These are phyloP conservation scores for Gymnothorax reevesii DNA, from an alignment of 2,797 vertebrate species.

Conservation along the genomic window DNA sequence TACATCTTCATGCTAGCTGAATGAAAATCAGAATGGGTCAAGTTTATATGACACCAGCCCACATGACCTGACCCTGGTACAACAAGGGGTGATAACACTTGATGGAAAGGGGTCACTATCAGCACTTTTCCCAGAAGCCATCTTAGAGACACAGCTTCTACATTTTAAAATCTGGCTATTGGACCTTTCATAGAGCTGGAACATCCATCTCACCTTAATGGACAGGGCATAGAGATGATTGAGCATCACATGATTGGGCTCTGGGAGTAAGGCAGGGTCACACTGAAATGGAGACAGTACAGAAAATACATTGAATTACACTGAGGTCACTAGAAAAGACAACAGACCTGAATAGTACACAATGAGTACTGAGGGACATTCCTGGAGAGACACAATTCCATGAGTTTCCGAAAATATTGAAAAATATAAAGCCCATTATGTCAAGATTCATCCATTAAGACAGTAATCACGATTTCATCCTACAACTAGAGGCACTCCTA, in stretches of 20 bases:
- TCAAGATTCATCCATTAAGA: background rate
- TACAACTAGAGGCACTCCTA: background rate
- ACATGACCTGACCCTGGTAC: background rate
- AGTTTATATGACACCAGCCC: background rate
- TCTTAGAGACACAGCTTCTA: background rate
- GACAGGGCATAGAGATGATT: constrained; percentile 97
- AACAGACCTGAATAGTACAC: background rate
- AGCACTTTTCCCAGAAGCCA: background rate
- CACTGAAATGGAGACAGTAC: constrained; percentile 72
- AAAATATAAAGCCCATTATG: background rate
- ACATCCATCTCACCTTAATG: constrained; percentile 85
- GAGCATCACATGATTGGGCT: constrained; percentile 97
- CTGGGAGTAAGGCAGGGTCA: constrained; percentile 92
- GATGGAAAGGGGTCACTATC: background rate
- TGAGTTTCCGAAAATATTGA: background rate
- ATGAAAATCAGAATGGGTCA: background rate
- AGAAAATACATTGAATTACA: background rate
- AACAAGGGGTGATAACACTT: background rate
- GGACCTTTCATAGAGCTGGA: background rate
- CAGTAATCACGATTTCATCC: background rate
- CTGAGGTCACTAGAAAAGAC: background rate
- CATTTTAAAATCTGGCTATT: background rate
- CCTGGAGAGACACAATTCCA: background rate
- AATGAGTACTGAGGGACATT: background rate
- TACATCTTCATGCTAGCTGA: background rate